Conservation (phyloP, 2,113 vertebrate genomes). For the Rattus norvegicus region DNA sequence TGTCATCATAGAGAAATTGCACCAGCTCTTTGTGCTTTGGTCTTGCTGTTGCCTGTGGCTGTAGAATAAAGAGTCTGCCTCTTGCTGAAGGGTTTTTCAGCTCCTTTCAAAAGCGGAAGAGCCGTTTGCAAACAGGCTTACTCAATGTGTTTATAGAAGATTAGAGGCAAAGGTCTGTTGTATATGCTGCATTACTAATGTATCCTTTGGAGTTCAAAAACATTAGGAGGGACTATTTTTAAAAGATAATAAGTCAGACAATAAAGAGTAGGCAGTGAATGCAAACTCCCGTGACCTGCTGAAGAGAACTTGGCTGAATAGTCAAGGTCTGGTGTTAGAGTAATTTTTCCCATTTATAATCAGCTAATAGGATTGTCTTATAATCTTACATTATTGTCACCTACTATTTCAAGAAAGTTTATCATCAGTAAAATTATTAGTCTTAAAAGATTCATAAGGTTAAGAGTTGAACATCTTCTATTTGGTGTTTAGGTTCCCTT, state of each 20-base stretch:
- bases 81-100: neutral
- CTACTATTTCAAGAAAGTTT: neutral
- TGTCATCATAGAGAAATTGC: neutral
- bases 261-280: constrained; percentile 21
- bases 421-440: neutral
- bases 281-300: neutral
- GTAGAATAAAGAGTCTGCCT: neutral
- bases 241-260: constrained; percentile 16
- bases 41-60: neutral
- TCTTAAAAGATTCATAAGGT: neutral
- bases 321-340: neutral
- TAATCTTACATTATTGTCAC: neutral
- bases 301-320: neutral
- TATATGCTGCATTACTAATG: neutral
- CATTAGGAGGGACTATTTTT: neutral
- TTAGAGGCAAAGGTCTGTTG: neutral
- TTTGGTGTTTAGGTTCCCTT: neutral
- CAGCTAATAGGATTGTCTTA: constrained; percentile 21
- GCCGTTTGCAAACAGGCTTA: neutral
- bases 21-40: neutral
- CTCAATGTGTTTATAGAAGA: neutral
- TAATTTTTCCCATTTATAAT: neutral
- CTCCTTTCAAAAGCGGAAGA: neutral
- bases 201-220: neutral
- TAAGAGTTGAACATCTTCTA: neutral